Evolutionary conservation across 2,797 vertebrate genomes (phyloP), one percentile per base, ranked within the genome.

Genomic region (Cichlasoma orientale): DNA sequence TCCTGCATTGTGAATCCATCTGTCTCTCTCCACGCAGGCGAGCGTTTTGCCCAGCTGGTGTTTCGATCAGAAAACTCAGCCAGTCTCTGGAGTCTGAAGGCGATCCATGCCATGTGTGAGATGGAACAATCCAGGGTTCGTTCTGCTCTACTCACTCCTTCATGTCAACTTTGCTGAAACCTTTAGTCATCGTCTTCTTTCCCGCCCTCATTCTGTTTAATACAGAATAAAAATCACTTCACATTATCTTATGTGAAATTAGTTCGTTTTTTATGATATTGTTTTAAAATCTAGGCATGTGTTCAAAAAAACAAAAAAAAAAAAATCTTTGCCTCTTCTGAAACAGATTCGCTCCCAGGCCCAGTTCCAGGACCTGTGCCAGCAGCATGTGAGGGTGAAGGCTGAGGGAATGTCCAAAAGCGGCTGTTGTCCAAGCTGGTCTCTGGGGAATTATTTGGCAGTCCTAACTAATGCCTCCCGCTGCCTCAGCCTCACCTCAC

Each of bases 381-480:
- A 97, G 89, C 96, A 97, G 88, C 91, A 91, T 33, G 80, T 84
- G 75, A 90, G 88, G 70, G 78, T 66, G 38, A 91, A 92, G 25
- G 72, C 83, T 3, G 90, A 91, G 10, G 90, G 89, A 33, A 70
- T 41, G 13, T 94, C 93, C 1, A 92, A 94, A 70, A 94, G 95
- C 0, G 93, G 96, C 84, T 99, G 98, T 90, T 99, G 98, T 92
- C 98, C 97, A 2, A 99, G 98, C 93, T 99, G 98, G 98, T 99
- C 98, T 75, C 94, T 99, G 86, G 98, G 98, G 89, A 99, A 99
- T 93, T 98, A 97, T 77, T 95, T 99, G 74, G 97, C 98, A 5
- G 95, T 97, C 72, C 96, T 99, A 70, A 97, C 96, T 83, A 99
- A 99, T 72, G 96, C 96, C 54, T 97, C 98, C n/a, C 96, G 96